Evolutionary conservation across 1,140 invertebrate species (phyloP).

Genomic region (Thaumatotibia leucotreta): DNA sequence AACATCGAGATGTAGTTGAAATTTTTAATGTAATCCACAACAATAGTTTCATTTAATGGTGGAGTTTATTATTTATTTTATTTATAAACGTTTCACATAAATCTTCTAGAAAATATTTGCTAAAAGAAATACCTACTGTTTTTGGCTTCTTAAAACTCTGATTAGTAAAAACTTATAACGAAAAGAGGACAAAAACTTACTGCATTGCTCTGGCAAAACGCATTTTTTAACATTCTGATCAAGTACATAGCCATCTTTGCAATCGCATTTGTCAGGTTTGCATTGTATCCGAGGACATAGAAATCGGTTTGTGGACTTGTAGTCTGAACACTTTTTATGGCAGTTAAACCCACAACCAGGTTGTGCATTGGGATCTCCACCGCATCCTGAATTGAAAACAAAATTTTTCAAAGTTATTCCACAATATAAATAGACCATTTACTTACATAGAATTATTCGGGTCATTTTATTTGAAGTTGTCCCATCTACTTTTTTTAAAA

Average conservation of each 20-base stretch:
- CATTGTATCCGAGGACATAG: constrained; percentile 19
- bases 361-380: constrained; percentile 31
- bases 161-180: too few relatives aligned
- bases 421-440: neutral
- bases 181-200: constrained; percentile 13
- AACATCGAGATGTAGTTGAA: too few relatives aligned
- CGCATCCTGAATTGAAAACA: constrained; percentile 16
- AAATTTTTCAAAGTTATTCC: neutral
- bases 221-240: constrained; percentile 27
- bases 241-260: constrained; percentile 26
- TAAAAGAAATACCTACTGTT: neutral
- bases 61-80: too few relatives aligned
- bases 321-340: constrained; percentile 25
- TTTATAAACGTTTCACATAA: too few relatives aligned
- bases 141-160: neutral
- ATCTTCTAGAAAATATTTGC: constrained; percentile 13
- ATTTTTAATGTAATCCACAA: too few relatives aligned
- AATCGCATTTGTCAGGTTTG: constrained; percentile 28
- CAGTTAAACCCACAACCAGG: constrained; percentile 33
- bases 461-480: too few relatives aligned
- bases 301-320: constrained; percentile 14
- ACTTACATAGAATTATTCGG: too few relatives aligned
- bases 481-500: too few relatives aligned
- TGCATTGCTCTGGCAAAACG: constrained; percentile 29
- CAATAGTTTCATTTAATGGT: too few relatives aligned